Conservation (phyloP, 2,113 vertebrate genomes). For the Lycocorax pyrrhopterus region DNA sequence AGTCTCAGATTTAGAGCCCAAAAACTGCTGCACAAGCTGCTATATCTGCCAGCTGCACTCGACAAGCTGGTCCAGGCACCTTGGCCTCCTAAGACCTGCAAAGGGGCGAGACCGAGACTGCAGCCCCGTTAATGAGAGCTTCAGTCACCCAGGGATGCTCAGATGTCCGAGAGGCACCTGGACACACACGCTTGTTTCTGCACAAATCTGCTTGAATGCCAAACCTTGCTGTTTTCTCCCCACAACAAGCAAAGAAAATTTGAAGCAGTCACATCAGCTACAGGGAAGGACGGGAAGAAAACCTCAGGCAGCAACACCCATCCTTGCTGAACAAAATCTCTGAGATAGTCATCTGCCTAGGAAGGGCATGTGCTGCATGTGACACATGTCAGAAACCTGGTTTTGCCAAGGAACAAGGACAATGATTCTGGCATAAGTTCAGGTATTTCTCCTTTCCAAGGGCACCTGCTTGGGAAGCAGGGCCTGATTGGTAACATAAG, state of each 20-base stretch:
- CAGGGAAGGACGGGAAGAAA: not conserved
- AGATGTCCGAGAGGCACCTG: not conserved
- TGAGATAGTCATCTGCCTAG: not conserved
- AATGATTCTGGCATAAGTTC: conserved; percentile 8
- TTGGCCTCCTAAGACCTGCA: not conserved
- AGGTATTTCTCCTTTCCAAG: conserved; percentile 30
- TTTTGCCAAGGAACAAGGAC: not conserved
- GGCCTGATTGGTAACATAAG: not conserved
- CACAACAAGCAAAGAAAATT: not conserved
- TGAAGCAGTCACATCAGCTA: not conserved
- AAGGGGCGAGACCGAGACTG: not conserved
- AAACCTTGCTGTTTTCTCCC: not conserved
- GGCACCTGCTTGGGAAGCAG: not conserved
- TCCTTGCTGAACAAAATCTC: not conserved
- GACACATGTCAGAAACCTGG: not conserved
- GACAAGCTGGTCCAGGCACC: accelerated
- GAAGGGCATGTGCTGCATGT: not conserved
- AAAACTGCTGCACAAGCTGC: not conserved
- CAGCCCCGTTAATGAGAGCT: not conserved
- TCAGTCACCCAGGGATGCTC: not conserved
- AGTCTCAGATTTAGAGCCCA: not conserved
- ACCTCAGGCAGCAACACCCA: not conserved
- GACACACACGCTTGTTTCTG: not conserved
- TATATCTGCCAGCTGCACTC: not conserved
- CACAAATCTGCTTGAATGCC: not conserved